Base-by-base conservation (phyloP, 2,113 vertebrate species). In the Entelurus aequoreus region DNA sequence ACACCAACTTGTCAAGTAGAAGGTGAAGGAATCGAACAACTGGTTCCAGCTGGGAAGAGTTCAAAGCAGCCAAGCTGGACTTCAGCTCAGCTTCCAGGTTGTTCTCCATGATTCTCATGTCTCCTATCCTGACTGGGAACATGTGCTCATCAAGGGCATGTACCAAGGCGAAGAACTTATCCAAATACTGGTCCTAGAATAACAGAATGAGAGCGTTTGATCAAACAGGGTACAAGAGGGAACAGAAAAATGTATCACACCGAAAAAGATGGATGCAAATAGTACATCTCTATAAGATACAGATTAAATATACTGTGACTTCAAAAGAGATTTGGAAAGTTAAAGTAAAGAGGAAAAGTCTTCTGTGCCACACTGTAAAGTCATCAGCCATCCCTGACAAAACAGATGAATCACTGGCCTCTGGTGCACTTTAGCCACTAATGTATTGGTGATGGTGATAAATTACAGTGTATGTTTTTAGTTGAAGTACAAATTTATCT, bases 41-140 rank as follows among this genome's bases (percentile, higher is more conserved):
- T 6, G 96, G 96, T 74, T 98, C 96, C 81, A 99, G 87, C 80
- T 98, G 95, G 62, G 94, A 94, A 35, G 93, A 96, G 87, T 86
- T 97, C 63, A 99, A 69, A 4, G 95, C 95, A 12, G 94, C 91
- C 75, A 99, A 96, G 83, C 95, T 98, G 82, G 93, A 92, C 83
- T 98, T 98, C 66, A 99, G 87, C 87, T 99, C 97, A 0, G 91
- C 91, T 86, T 99, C 97, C 82, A 99, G 90, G 81, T 96, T 98
- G 86, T 96, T 98, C 82, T 99, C 97, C 95, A 98, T 95, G 85
- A 98, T 97, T 66, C 96, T 90, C 93, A 98, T 94, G 84, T 98
- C 96, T 73, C 95, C 96, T 81, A 98, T 98, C 72, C 97, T 87
- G 55, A 99, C 95, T 1, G 97, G 97, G 84, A 98, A 99, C 94